These are phyloP conservation scores for Platycercus adscitus DNA, from an alignment of 2,113 vertebrate species.

Conservation along the genomic window DNA sequence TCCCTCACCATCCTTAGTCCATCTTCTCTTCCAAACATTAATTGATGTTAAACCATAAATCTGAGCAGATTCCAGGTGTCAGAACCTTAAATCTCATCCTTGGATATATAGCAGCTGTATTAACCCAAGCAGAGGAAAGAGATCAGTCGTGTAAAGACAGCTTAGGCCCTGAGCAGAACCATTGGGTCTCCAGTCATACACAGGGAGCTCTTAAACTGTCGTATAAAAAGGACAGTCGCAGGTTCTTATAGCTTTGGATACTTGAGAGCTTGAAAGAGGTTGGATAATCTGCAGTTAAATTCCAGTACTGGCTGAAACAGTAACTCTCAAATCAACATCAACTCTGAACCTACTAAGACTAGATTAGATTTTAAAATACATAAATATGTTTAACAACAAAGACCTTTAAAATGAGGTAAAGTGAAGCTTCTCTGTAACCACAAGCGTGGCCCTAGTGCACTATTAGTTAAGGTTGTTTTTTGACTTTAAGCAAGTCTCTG, in stretches of 20 bases:
- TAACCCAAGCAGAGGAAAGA: neutral
- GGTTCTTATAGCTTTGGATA: neutral
- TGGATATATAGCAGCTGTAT: neutral
- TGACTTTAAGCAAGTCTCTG: neutral
- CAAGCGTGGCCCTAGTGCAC: neutral
- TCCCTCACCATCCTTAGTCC: neutral
- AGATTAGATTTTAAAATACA: neutral
- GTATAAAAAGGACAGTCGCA: neutral
- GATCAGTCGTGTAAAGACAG: neutral
- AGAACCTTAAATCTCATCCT: neutral
- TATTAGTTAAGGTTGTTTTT: neutral
- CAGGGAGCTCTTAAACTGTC: neutral
- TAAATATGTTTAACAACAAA: neutral
- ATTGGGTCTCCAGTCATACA: neutral
- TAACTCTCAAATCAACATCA: neutral
- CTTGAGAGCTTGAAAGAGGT: neutral
- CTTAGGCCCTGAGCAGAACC: neutral
- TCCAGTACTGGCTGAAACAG: neutral
- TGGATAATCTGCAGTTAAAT: neutral
- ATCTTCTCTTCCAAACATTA: neutral
- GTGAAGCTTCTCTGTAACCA: neutral
- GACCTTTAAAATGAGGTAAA: neutral
- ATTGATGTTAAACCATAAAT: neutral
- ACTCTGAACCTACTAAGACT: neutral
- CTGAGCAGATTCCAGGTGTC: neutral